These are phyloP conservation scores for Drosophila cognata DNA, from an alignment of 2,888 invertebrate genomes.

Conservation along the genomic window DNA sequence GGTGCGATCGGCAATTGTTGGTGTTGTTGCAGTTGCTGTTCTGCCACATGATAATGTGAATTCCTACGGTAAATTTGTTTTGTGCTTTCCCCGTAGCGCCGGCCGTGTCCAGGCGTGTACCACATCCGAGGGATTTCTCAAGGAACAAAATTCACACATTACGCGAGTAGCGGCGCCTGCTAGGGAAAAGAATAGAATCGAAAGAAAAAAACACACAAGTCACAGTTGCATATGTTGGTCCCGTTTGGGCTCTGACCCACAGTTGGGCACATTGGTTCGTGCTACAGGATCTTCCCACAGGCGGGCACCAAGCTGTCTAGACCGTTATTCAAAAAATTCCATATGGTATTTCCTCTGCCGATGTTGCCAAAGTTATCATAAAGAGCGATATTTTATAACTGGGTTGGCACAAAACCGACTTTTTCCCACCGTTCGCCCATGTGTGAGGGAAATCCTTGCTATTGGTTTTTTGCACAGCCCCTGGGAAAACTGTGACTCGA, in stretches of 20 bases:
- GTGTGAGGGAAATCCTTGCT: constrained; percentile 61
- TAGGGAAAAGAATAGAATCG: not conserved
- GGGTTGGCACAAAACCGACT: constrained; percentile 40
- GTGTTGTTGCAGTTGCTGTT: constrained; percentile 36
- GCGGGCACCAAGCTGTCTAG: constrained; percentile 58
- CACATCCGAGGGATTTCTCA: constrained; percentile 64
- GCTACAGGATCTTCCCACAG: constrained; percentile 62
- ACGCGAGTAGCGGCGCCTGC: constrained; percentile 65
- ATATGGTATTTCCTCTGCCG: constrained; percentile 38
- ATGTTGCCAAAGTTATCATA: constrained; percentile 52
- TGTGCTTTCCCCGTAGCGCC: constrained; percentile 80
- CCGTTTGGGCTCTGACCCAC: constrained; percentile 18
- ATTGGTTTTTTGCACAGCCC: constrained; percentile 67
- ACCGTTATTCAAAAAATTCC: constrained; percentile 62
- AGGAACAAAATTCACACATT: constrained; percentile 61
- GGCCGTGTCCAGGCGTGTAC: constrained; percentile 44
- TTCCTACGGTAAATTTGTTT: constrained; percentile 39
- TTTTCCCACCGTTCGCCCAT: constrained; percentile 60
- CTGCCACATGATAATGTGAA: constrained; percentile 74
- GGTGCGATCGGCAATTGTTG: constrained; percentile 64
- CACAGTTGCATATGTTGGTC: constrained; percentile 72
- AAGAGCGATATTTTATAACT: constrained; percentile 74
- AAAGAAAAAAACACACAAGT: constrained; percentile 63
- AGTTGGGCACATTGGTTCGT: constrained; percentile 43
- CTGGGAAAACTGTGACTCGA: constrained; percentile 53